Evolutionary conservation across 2,113 vertebrate species (phyloP), one percentile per base, ranked within the genome.

Genomic region (Eleginops maclovinus): DNA sequence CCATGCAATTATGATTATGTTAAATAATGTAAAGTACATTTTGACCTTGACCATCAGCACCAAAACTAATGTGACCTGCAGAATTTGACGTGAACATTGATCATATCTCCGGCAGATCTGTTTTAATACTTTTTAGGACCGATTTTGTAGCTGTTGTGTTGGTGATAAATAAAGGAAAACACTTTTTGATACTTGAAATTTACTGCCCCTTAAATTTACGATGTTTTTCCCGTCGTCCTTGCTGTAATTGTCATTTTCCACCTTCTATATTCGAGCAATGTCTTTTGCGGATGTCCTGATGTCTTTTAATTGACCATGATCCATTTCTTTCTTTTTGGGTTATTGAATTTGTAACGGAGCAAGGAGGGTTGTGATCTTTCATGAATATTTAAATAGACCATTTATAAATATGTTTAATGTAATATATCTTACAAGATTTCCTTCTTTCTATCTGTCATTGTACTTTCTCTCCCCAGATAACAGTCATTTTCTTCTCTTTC

Each of bases 221-320:
- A 79, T 65, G 81, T 67, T 81, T 43, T 84, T 68, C 75, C 58
- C 12, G 21, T 67, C 65, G 40, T 43, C 68, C 72, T 79, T 41
- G 72, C 79, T 77, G 61, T 64, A 66, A 83, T 81, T 83, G 79
- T 80, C 74, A 72, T 87, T 84, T 72, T 71, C 62, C 46, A 47
- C 21, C 49, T 72, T 77, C n/a, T 58, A 75, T 80, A 72, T 81
- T 46, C 24, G 8, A 65, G 54, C 82, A 82, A 89, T 84, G 63
- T 36, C 54, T 86, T 91, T 82, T 60, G 47, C 75, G 19, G 54
- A 75, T 80, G 79, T 76, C 63, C 49, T 64, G 46, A 74, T 12
- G 28, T 79, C 63, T 79, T 81, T 66, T 73, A 69, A 78, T 85
- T 55, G 51, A 74, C 60, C 4, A 22, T 19, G 44, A 17, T 44